phyloP scores from a whole-genome alignment of 2,113 vertebrate genomes.

The Cyprinodon variegatus region DNA sequence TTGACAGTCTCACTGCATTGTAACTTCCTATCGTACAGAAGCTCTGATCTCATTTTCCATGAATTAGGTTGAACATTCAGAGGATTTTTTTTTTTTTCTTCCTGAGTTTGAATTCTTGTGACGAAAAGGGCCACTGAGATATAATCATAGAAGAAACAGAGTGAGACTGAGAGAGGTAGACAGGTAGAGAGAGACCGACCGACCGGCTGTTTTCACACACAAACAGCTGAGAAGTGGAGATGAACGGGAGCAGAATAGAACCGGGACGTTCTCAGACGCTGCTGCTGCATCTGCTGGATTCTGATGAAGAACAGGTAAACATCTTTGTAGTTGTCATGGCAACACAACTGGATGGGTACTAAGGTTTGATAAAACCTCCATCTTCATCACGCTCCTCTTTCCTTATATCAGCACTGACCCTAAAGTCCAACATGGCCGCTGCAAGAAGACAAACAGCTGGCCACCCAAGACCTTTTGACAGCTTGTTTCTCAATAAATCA shows the following conservation, averaged over 20 bases:
- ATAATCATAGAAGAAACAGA: constrained; percentile 45
- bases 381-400: too few relatives aligned
- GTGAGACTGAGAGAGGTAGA: constrained; percentile 45
- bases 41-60: constrained; percentile 88
- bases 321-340: too few relatives aligned
- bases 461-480: too few relatives aligned
- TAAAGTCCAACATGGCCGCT: too few relatives aligned
- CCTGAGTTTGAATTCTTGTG: constrained; percentile 99
- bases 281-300: too few relatives aligned
- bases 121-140: constrained; percentile 89
- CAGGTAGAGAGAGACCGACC: constrained; percentile 48
- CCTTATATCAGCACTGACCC: too few relatives aligned
- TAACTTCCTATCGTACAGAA: constrained; percentile 91
- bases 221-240: not conserved
- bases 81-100: constrained; percentile 81
- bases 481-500: too few relatives aligned
- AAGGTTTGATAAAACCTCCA: too few relatives aligned
- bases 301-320: too few relatives aligned
- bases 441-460: too few relatives aligned
- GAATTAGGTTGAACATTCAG: constrained; percentile 98
- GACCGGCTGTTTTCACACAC: constrained; percentile 51
- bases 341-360: too few relatives aligned
- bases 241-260: not conserved
- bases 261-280: not conserved
- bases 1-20: constrained; percentile 89